phyloP scores from a whole-genome alignment of 2,113 vertebrate genomes.

The Rafetus swinhoei region DNA sequence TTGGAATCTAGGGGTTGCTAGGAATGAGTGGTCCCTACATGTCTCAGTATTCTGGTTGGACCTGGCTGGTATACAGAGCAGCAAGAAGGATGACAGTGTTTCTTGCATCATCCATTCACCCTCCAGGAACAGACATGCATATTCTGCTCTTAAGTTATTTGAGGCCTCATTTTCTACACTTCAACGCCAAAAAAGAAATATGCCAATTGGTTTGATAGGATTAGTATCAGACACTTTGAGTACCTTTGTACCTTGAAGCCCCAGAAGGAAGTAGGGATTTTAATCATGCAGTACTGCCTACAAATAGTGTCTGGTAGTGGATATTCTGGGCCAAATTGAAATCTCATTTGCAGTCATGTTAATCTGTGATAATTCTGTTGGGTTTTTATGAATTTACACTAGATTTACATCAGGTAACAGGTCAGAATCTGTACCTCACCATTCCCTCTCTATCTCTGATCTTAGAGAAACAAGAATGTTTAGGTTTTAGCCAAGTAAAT shows the following conservation, averaged over 20 bases:
- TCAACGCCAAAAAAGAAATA: not conserved
- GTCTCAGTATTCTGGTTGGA: not conserved
- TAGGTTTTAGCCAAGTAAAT: not conserved
- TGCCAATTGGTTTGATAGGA: not conserved
- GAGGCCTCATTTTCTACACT: not conserved
- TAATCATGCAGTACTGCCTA: not conserved
- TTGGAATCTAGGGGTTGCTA: not conserved
- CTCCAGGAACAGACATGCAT: not conserved
- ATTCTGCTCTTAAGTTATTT: not conserved
- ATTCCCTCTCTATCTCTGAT: not conserved
- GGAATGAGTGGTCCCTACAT: too few relatives aligned
- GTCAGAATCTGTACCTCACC: not conserved
- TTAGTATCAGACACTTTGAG: not conserved
- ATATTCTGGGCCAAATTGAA: not conserved
- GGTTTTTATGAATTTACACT: not conserved
- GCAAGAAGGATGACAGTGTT: not conserved
- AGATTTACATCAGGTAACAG: not conserved
- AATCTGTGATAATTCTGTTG: not conserved
- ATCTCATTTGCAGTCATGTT: not conserved
- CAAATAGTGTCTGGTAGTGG: not conserved
- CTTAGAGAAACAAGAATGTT: too few relatives aligned
- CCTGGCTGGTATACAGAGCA: not conserved
- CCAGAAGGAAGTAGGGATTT: not conserved
- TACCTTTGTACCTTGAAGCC: not conserved
- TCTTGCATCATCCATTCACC: not conserved